Conservation (phyloP, 92 coral and sea anemone genomes). For the Blastomussa wellsi region DNA sequence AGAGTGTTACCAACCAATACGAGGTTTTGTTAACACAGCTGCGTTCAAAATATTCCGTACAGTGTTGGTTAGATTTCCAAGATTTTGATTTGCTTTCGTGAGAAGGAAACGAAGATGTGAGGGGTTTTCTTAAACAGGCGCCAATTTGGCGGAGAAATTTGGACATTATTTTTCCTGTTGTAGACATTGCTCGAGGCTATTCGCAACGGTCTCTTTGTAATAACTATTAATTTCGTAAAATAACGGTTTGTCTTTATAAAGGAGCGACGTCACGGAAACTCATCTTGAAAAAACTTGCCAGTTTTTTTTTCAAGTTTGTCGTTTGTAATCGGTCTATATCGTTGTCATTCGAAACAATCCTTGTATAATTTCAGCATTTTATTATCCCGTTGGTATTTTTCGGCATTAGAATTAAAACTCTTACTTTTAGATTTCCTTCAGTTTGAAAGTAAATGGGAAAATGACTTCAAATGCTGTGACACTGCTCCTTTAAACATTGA, state of each 20-base stretch:
- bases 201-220: background rate
- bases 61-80: background rate
- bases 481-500: too few relatives aligned
- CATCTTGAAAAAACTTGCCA: too few relatives aligned
- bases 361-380: too few relatives aligned
- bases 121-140: conserved; percentile 24
- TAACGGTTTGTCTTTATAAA: background rate
- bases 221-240: background rate
- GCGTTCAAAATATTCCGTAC: background rate
- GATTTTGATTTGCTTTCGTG: background rate
- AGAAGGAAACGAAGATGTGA: background rate
- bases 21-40: conserved; percentile 33
- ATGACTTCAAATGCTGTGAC: too few relatives aligned
- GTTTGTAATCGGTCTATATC: too few relatives aligned
- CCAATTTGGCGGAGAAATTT: conserved; percentile 33
- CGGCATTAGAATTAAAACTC: too few relatives aligned
- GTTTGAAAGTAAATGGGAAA: too few relatives aligned
- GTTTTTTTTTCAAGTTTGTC: too few relatives aligned
- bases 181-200: background rate
- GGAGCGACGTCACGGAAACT: too few relatives aligned
- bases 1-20: background rate
- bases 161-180: conserved; percentile 9
- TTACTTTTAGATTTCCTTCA: too few relatives aligned
- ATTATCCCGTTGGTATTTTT: too few relatives aligned
- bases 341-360: too few relatives aligned